A percentile compares a stretch with the other conserved stretches of the same genome.
These are phyloP conservation scores for Ctenosaura bakeri DNA, from an alignment of 2,797 vertebrate species.

Conservation along the genomic window DNA sequence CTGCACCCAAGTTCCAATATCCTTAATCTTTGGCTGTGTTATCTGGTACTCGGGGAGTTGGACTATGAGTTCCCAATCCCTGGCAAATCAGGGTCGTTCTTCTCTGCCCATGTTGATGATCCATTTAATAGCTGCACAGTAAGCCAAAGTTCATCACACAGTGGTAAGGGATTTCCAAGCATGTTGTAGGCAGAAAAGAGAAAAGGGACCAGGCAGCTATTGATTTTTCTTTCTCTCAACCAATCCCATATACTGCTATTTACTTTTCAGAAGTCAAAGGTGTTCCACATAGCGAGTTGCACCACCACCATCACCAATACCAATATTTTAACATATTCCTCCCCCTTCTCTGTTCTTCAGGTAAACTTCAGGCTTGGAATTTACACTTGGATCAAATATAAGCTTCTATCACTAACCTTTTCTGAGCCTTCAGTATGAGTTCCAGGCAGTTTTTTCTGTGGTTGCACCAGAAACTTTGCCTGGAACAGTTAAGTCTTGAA, in stretches of 20 bases:
- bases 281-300: neutral
- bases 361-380: neutral
- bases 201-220: neutral
- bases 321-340: neutral
- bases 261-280: neutral
- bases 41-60: neutral
- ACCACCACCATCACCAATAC: neutral
- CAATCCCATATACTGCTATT: neutral
- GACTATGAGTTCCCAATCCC: neutral
- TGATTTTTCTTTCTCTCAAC: neutral
- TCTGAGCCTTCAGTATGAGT: neutral
- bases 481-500: neutral
- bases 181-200: neutral
- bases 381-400: too few species aligned
- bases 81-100: neutral
- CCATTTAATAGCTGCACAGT: neutral
- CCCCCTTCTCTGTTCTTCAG: too few species aligned
- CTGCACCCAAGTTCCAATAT: neutral
- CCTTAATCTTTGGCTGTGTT: neutral
- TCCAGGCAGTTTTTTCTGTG: neutral
- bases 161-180: neutral
- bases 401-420: neutral
- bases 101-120: neutral
- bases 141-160: neutral
- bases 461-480: neutral